Evolutionary conservation across 2,888 invertebrate genomes (phyloP), one percentile per base, ranked within the genome.

Genomic region (Drosophila limbata): DNA sequence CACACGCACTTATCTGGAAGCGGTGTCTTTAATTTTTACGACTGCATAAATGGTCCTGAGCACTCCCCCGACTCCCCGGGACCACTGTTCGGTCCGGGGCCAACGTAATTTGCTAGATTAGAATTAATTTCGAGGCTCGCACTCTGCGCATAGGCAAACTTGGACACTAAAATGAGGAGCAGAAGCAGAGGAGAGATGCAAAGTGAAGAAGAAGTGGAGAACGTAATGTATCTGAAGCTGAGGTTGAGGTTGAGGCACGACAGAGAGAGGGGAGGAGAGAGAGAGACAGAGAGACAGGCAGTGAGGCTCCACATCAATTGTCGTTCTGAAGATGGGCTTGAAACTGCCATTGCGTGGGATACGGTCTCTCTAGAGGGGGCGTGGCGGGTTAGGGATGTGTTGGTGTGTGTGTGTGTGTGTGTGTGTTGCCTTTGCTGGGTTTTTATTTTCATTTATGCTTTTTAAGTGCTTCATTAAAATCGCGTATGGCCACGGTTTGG

Each of bases 401-500:
- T n/a, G n/a, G 44, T 60, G 51, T 64, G 68, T 73, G 65, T 69
- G 81, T 35, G 21, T 25, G 6, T 25, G 8, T 28, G 31, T 67
- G 57, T 67, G 19, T 62, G 66, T 40, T 59, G 76, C 62, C 61
- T 84, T 82, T 88, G 81, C 71, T 86, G 88, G 78, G 72, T 73
- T 88, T 83, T 84, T 84, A 88, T 89, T 89, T 87, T 89, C 79
- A 88, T 89, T 88, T 89, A 89, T 88, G 89, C 85, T 88, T 84
- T 89, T 85, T 89, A 85, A 85, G 89, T 88, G 89, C 85, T 85
- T 85, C 85, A 85, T 85, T 85, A 85, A 85, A 85, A 85, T 78
- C 88, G 86, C 86, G 86, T 87, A 89, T 75, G 77, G 74, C 73
- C 53, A 69, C 70, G 87, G 74, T 57, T 60, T 53, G 61, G 68